A percentile compares a stretch with the other conserved stretches of the same genome.
Evolutionary conservation across 2,113 vertebrate species (phyloP).

Genomic region (Tachuris rubrigastra): DNA sequence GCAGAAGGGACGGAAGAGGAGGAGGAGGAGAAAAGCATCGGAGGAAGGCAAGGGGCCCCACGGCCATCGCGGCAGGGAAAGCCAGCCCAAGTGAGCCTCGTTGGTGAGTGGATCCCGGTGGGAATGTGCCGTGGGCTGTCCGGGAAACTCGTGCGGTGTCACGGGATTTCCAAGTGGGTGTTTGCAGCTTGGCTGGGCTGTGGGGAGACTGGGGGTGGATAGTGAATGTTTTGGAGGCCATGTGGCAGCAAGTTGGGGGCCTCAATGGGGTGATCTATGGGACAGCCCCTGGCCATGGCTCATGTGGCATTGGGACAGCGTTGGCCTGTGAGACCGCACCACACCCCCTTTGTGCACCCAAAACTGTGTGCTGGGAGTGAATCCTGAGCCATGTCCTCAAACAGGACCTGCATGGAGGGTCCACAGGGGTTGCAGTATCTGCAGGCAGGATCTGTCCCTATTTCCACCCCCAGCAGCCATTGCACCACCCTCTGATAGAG

Average conservation of each 20-base stretch:
- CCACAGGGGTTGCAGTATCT: background rate
- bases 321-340: rapidly evolving
- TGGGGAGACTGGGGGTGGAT: rapidly evolving
- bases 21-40: background rate
- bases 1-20: background rate
- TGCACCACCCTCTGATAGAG: background rate
- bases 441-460: background rate
- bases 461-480: background rate
- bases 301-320: rapidly evolving
- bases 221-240: rapidly evolving
- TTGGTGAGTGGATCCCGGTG: background rate
- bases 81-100: rapidly evolving
- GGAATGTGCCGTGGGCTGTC: background rate
- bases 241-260: background rate
- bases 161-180: background rate
- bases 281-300: rapidly evolving
- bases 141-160: background rate
- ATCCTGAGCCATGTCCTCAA: rapidly evolving
- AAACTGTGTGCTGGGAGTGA: rapidly evolving
- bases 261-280: background rate
- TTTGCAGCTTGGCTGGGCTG: background rate
- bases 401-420: background rate
- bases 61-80: background rate
- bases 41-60: constrained; percentile 21
- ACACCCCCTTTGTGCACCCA: background rate